Evolutionary conservation across 2,113 vertebrate genomes (phyloP), one percentile per base, ranked within the genome.

Genomic region (Perca flavescens): DNA sequence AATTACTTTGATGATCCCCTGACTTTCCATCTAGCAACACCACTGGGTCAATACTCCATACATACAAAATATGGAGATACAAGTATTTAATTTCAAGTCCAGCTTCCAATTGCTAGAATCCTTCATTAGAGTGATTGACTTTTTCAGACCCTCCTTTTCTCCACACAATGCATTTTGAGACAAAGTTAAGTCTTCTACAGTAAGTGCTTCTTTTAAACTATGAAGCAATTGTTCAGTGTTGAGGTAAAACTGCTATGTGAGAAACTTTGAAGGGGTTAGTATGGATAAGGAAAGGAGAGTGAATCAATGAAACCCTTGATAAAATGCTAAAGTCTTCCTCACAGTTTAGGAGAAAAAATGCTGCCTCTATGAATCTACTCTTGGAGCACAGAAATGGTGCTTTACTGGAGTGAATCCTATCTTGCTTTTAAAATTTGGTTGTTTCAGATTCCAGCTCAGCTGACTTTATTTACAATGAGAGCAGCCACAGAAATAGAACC

Each of bases 401-500:
- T 80, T 66, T 17, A 54, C 62, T 50, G 54, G 49, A 79, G 58
- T 75, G 31, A 79, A 73, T 80, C 17, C 15, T 61, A 40, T 19
- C 47, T 50, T 58, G 14, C 36, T 57, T 77, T 66, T 76, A 31
- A 76, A 49, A 46, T 79, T 40, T 43, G 52, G 34, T 52, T 52
- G 3, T 22, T 66, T 72, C 69, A 81, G 68, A 72, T 87, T 82
- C 72, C 25, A 47, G 61, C 65, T 72, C 49, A 52, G 53, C 66
- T 79, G 83, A 83, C 88, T 87, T 57, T 61, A 86, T 88, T 85
- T 69, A 75, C 46, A 79, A 77, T 63, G 66, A 70, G 80, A 86
- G 68, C 65, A 57, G 74, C 58, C 34, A 31, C 74, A 92, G 88
- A 94, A 92, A 92, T 92, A 94, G 87, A 64, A 56, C 47, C 66